Base-by-base conservation (phyloP, 1,140 invertebrate species). In the Archivesica marissinica region DNA sequence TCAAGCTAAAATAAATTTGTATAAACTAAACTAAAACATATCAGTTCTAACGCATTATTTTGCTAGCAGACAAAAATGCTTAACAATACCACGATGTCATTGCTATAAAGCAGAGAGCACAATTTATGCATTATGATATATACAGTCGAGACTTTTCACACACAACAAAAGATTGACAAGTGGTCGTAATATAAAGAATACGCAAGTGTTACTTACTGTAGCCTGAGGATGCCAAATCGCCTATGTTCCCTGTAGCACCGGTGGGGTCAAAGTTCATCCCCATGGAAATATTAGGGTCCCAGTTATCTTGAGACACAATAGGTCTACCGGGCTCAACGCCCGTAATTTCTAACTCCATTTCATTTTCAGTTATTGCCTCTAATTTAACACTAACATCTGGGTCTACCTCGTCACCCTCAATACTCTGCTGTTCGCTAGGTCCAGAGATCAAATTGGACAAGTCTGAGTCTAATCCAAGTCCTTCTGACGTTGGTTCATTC, bases 291-390 rank as follows among this genome's bases (percentile, higher is more conserved):
- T 79, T 79, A 20, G 56, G 78, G 41, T 68, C 61, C 61, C 78
- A 68, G 25, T 50, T 50, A 39, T 81, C 78, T 30, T 68, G 66
- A 9, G 61, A 30, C 38, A 47, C 25, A 13, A 15, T 0, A 35
- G 61, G 78, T 52, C 44, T 81, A 70, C 78, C 78, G 41, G 66
- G 78, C 50, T 81, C 78, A 30, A 81, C 78, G n/a, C 78, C 78
- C 47, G 78, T 81, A 35, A 81, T 81, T 70, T 81, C 78, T 33
- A 81, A 41, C 35, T 81, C 78, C 66, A 81, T 70, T 33, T 81
- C 78, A 52, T 41, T 30, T 41, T 81, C 78, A 68, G 78, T 68
- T 68, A 81, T 35, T n/a, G 78, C 78, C 30, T 81, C 78, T 30
- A 81, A 64, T 81, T 81, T 81, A 35, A 81, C 78, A 81, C 47